Evolutionary conservation across 2,888 invertebrate genomes (phyloP).

Genomic region (Dolomedes plantarius): DNA sequence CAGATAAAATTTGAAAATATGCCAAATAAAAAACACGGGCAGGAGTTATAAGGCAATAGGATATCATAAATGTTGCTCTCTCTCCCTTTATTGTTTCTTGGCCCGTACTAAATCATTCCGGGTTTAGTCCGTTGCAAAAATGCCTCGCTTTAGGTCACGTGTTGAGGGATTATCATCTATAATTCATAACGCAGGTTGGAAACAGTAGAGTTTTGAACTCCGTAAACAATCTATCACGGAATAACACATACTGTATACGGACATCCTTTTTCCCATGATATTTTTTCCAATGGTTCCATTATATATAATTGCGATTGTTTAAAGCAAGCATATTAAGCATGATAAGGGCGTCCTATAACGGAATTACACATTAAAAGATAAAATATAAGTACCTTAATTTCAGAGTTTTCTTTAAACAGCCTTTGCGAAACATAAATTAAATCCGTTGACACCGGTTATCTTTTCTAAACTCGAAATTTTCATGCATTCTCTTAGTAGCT

Average conservation of each 20-base stretch:
- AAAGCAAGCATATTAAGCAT: too few species aligned
- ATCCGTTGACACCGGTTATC: too few species aligned
- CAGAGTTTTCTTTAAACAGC: too few species aligned
- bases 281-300: not conserved
- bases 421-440: too few species aligned
- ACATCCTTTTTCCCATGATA: not conserved
- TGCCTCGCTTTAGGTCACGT: not conserved
- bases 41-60: not conserved
- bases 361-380: too few species aligned
- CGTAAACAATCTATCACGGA: not conserved
- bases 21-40: constrained; percentile 1
- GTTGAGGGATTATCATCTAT: not conserved
- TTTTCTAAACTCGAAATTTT: too few species aligned
- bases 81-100: not conserved
- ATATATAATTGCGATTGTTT: too few species aligned
- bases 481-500: too few species aligned
- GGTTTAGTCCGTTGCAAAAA: not conserved
- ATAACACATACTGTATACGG: constrained; percentile 6
- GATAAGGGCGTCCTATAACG: too few species aligned
- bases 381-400: too few species aligned
- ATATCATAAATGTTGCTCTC: not conserved
- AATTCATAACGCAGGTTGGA: not conserved
- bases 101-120: not conserved
- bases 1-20: not conserved
- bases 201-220: not conserved